These are phyloP conservation scores for Lipophrys pholis DNA, from an alignment of 2,113 vertebrate genomes.

Conservation along the genomic window DNA sequence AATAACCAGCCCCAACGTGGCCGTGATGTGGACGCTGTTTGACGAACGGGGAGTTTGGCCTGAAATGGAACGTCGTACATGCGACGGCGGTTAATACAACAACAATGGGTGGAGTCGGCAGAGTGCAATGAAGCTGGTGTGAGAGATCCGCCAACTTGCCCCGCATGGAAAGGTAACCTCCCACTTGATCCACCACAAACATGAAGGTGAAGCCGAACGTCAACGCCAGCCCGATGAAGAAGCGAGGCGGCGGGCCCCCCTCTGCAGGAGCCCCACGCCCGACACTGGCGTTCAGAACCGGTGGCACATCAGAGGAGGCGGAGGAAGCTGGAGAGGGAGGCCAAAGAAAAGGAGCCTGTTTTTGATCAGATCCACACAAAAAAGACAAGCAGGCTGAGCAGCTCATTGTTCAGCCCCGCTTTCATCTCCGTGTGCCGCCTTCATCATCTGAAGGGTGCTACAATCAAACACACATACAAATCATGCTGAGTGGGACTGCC, in stretches of 20 bases:
- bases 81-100: background rate
- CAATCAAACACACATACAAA: conserved; percentile 12
- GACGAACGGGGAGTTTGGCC: conserved; percentile 58
- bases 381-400: conserved; percentile 3
- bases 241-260: conserved; percentile 59
- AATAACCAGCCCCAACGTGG: conserved; percentile 85
- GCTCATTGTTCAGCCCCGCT: background rate
- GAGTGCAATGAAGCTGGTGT: background rate
- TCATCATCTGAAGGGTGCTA: background rate
- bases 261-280: conserved; percentile 13
- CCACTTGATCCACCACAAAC: conserved; percentile 85
- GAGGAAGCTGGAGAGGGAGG: conserved; percentile 58
- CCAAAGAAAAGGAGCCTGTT: conserved; percentile 15
- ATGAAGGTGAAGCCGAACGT: conserved; percentile 85
- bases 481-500: background rate
- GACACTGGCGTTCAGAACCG: conserved; percentile 45
- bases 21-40: conserved; percentile 75
- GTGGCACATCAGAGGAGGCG: conserved; percentile 47
- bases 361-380: conserved; percentile 44
- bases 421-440: conserved; percentile 30
- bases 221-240: conserved; percentile 81
- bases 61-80: conserved; percentile 57
- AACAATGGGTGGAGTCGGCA: too few relatives aligned
- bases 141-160: conserved; percentile 64
- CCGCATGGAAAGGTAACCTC: conserved; percentile 72